Percentiles rank a stretch among this genome's conserved stretches.
phyloP scores from a whole-genome alignment of 2,888 invertebrate genomes.

The Megamerina dolium region DNA sequence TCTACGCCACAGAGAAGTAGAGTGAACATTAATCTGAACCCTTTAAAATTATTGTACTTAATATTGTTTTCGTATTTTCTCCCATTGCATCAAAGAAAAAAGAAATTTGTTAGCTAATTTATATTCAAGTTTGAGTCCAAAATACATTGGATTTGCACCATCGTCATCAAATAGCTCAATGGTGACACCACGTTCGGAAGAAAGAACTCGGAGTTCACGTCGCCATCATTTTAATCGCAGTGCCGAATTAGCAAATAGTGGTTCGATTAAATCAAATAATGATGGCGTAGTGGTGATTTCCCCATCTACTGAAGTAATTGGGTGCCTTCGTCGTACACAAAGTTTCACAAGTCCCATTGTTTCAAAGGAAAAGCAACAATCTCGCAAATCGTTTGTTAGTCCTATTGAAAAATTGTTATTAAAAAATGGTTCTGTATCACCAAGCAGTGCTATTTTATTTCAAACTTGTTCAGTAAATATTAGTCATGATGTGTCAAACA shows the following conservation, averaged over 20 bases:
- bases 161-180: too few relatives aligned
- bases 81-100: conserved; percentile 27
- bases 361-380: conserved; percentile 15
- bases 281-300: conserved; percentile 9
- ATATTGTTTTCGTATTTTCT: conserved; percentile 5
- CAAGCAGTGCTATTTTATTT: too few relatives aligned
- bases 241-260: conserved; percentile 6
- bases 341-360: too few relatives aligned
- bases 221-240: conserved; percentile 20
- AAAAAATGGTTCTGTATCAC: conserved; percentile 38
- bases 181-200: conserved; percentile 22
- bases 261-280: conserved; percentile 9
- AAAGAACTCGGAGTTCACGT: conserved; percentile 27
- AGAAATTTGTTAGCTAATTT: conserved; percentile 36
- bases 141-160: conserved; percentile 40
- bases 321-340: conserved; percentile 19
- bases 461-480: too few relatives aligned
- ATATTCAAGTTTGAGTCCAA: conserved; percentile 42
- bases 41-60: too few relatives aligned
- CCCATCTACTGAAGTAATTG: conserved; percentile 13
- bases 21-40: too few relatives aligned
- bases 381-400: conserved; percentile 32
- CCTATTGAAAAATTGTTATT: conserved; percentile 44
- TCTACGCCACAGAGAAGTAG: conserved; percentile 8
- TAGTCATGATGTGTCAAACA: too few relatives aligned